Conservation (phyloP, 2,113 vertebrate species). For the Vidua macroura region DNA sequence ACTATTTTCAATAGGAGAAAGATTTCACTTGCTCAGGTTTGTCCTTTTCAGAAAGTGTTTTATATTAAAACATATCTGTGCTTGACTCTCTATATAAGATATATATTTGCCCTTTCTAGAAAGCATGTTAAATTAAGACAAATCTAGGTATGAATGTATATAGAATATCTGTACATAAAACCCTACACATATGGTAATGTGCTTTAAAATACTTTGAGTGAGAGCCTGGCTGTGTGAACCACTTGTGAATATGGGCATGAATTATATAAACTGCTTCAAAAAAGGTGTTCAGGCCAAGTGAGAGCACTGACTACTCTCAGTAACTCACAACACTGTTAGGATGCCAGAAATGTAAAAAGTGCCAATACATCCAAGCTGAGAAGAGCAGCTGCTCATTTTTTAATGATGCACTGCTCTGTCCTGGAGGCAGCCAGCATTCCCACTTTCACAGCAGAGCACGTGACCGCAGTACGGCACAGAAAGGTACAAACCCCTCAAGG, state of each 20-base stretch:
- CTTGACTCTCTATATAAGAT: background rate
- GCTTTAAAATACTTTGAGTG: background rate
- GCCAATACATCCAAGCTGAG: background rate
- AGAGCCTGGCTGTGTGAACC: background rate
- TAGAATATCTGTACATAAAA: background rate
- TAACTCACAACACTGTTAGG: background rate
- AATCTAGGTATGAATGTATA: background rate
- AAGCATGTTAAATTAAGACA: background rate
- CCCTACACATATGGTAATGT: background rate
- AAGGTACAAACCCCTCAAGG: background rate
- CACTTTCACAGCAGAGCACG: background rate
- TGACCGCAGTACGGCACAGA: rapidly evolving
- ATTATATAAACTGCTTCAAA: slow-evolving; percentile 10
- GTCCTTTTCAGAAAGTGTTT: background rate
- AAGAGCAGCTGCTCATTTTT: background rate
- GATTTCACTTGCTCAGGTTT: background rate
- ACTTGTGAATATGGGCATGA: slow-evolving; percentile 1
- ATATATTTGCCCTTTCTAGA: background rate
- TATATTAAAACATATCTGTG: background rate
- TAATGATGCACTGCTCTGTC: background rate
- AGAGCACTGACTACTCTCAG: background rate
- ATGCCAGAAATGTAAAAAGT: background rate
- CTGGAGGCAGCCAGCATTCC: background rate
- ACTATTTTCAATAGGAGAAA: background rate
- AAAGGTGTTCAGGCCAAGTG: background rate